Conservation (phyloP, 2,797 vertebrate species). For the Amphiprion clarkii region DNA sequence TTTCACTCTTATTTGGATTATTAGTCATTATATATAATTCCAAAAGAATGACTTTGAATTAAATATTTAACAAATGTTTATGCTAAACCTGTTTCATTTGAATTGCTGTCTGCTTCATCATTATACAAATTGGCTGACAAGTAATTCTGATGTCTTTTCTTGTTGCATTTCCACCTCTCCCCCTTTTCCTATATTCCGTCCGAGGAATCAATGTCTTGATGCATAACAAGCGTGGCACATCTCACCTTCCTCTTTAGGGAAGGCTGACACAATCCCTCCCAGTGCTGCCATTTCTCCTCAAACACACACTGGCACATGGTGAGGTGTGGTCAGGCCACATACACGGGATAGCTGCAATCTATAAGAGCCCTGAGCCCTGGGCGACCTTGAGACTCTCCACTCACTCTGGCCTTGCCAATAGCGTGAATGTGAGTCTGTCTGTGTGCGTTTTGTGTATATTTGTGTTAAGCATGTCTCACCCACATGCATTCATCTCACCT, state of each 20-base stretch:
- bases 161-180: constrained; percentile 40
- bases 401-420: constrained; percentile 75
- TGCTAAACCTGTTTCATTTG: constrained; percentile 8
- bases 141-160: constrained; percentile 47
- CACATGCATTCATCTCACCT: constrained; percentile 37
- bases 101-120: constrained; percentile 21
- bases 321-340: constrained; percentile 75
- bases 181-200: constrained; percentile 45
- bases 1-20: too few relatives aligned
- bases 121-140: constrained; percentile 43
- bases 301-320: constrained; percentile 53
- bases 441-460: constrained; percentile 24
- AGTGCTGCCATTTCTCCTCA: constrained; percentile 84
- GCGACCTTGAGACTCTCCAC: constrained; percentile 80
- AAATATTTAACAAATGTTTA: neutral
- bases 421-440: constrained; percentile 40
- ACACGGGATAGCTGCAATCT: constrained; percentile 73
- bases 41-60: too few relatives aligned
- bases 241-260: constrained; percentile 84
- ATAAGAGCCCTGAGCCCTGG: constrained; percentile 81
- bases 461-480: constrained; percentile 16
- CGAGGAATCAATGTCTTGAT: constrained; percentile 88
- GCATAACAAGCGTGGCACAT: constrained; percentile 88
- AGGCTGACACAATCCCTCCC: constrained; percentile 88
- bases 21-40: too few relatives aligned